Evolutionary conservation across 2,797 vertebrate genomes (phyloP).

Genomic region (Etheostoma perlongum): DNA sequence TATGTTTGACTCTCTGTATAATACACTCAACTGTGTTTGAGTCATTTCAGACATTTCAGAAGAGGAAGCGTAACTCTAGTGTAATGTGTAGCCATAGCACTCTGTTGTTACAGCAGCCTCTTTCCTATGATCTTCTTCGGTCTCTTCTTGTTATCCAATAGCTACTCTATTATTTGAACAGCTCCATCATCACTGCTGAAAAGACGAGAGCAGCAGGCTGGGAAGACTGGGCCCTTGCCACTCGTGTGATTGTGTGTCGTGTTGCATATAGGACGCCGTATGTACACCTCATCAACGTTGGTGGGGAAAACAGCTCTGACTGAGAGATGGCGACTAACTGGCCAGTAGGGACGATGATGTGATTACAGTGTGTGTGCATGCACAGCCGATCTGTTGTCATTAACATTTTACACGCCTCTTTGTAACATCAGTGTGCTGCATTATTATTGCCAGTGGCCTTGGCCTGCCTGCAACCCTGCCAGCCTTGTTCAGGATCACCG

Average conservation of each 20-base stretch:
- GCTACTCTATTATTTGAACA: slow-evolving; percentile 57
- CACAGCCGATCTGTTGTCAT: slow-evolving; percentile 64
- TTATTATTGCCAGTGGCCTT: slow-evolving; percentile 46
- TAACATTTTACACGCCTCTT: slow-evolving; percentile 70
- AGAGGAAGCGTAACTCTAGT: slow-evolving; percentile 28
- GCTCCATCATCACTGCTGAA: slow-evolving; percentile 41
- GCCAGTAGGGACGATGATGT: slow-evolving; percentile 51
- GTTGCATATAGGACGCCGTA: slow-evolving; percentile 13
- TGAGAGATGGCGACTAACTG: slow-evolving; percentile 39
- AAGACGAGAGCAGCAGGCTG: slow-evolving; percentile 29
- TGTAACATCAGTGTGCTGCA: slow-evolving; percentile 55
- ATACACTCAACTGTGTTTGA: too few species aligned
- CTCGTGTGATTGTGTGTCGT: slow-evolving; percentile 19
- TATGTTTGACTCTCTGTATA: too few species aligned
- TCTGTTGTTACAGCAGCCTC: slow-evolving; percentile 62
- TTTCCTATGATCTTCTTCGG: slow-evolving; percentile 60
- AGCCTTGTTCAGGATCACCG: slow-evolving; percentile 67
- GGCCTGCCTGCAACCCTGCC: slow-evolving; percentile 55
- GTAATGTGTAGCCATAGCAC: slow-evolving; percentile 44
- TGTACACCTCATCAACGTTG: slow-evolving; percentile 20
- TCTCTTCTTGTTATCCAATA: slow-evolving; percentile 67
- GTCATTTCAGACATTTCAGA: slow-evolving; percentile 23
- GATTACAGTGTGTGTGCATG: slow-evolving; percentile 62
- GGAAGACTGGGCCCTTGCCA: slow-evolving; percentile 14
- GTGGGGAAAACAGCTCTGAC: slow-evolving; percentile 29